A percentile compares a stretch with the other conserved stretches of the same genome.
These are phyloP conservation scores for Scolanthus callimorphus DNA, from an alignment of 92 coral and sea anemone genomes.

Conservation along the genomic window DNA sequence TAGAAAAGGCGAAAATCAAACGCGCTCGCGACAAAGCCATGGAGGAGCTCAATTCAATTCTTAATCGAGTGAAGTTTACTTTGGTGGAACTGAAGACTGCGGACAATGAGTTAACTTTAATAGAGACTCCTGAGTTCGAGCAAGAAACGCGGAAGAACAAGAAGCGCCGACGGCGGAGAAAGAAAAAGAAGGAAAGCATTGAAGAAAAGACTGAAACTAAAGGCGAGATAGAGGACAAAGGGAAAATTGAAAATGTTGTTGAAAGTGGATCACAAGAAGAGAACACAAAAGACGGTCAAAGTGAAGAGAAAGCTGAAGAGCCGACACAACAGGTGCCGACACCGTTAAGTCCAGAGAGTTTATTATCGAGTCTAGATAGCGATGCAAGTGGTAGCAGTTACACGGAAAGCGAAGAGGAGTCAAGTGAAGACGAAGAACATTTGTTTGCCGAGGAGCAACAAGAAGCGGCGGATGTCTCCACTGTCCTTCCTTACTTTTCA, in stretches of 20 bases:
- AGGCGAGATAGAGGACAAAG: neutral
- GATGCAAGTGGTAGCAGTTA: neutral
- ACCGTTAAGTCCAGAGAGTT: neutral
- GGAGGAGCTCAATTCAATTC: constrained; percentile 48
- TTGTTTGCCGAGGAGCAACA: too few relatives aligned
- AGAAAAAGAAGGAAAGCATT: constrained; percentile 6
- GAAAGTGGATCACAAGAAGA: neutral
- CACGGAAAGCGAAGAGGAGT: neutral
- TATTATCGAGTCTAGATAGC: neutral
- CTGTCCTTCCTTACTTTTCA: neutral
- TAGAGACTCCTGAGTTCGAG: constrained; percentile 33
- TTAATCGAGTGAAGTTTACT: constrained; percentile 41
- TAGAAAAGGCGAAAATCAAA: constrained; percentile 49
- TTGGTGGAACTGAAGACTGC: constrained; percentile 28
- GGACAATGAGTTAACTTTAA: constrained; percentile 5
- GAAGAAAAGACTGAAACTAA: constrained; percentile 3
- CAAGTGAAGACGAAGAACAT: constrained; percentile 2
- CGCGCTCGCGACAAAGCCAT: constrained; percentile 58
- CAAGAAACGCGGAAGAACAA: neutral
- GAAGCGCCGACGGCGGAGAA: constrained; percentile 12
- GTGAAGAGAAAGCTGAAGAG: neutral
- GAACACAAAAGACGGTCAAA: neutral
- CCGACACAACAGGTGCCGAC: neutral
- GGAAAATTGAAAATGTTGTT: neutral
- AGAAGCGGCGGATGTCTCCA: neutral